Conservation (phyloP, 2,888 invertebrate species). For the Miltochrista miniata region DNA sequence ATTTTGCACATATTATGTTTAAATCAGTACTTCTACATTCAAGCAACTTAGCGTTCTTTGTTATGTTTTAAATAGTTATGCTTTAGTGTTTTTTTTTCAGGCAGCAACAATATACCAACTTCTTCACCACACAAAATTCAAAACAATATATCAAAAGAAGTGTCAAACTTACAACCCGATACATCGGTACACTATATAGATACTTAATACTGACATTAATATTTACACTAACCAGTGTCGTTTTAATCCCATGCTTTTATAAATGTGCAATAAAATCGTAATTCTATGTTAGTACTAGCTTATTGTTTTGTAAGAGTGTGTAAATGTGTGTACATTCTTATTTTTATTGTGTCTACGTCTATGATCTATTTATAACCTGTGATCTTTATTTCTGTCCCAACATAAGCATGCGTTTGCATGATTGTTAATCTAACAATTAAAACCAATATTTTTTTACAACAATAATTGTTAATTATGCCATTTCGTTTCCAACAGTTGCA, state of each 20-base stretch:
- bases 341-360: background rate
- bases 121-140: conserved; percentile 53
- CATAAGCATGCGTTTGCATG: conserved; percentile 49
- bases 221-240: conserved; percentile 46
- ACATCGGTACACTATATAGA: conserved; percentile 66
- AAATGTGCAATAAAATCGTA: conserved; percentile 15
- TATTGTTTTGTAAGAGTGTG: conserved; percentile 30
- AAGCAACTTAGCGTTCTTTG: conserved; percentile 11
- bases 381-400: too few species aligned
- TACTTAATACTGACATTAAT: conserved; percentile 46
- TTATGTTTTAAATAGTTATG: conserved; percentile 35
- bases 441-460: conserved; percentile 2
- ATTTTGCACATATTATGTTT: conserved; percentile 12
- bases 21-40: conserved; percentile 17
- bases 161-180: conserved; percentile 57
- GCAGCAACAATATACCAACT: conserved; percentile 60
- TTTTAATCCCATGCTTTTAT: conserved; percentile 30
- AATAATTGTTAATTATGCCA: conserved; percentile 4
- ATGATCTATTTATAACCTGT: background rate
- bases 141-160: conserved; percentile 61
- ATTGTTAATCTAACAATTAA: conserved; percentile 21
- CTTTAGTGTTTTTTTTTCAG: conserved; percentile 63
- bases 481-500: conserved; percentile 68
- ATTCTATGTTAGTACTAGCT: conserved; percentile 31
- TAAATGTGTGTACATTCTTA: conserved; percentile 22